Evolutionary conservation across 2,113 vertebrate genomes (phyloP), one percentile per base, ranked within the genome.

Genomic region (Ahaetulla prasina): DNA sequence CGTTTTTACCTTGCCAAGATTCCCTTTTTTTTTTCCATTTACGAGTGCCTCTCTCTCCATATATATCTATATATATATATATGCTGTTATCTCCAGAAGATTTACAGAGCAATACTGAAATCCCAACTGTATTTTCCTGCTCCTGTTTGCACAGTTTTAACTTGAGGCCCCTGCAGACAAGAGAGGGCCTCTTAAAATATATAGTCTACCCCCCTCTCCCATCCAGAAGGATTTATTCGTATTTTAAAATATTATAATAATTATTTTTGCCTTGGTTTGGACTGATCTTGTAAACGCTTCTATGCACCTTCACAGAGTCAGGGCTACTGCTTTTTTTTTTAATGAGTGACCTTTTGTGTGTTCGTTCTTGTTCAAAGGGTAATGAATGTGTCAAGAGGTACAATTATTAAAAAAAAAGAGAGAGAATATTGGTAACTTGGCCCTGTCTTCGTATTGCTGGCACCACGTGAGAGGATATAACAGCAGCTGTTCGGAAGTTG

Each of bases 231-330:
- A 23, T 57, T 25, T 96, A 95, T 54, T 96, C 39, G 68, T 74
- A 74, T 74, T 35, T 74, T 74, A 18, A 74, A 74, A 35, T 74
- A 74, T 74, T 35, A n/a, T n/a, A 35, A 35, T 74, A 7, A 74
- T 74, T 74, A 74, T 87, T 23, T 88, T 96, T 96, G 94, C 95
- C 87, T 97, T 96, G 54, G 95, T 97, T 96, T 94, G 94, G 84
- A 96, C 95, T 96, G 96, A 96, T 92, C 55, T 89, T 89, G 96
- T 90, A 93, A 92, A 94, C 54, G 94, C 96, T 94, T 95, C 94
- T 95, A 95, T 97, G 97, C 98, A 98, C 97, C 98, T 98, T 98
- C 87, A 96, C 89, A 91, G 95, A 95, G 95, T 96, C 96, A 96
- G 91, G 97, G 95, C 96, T 97, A 97, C 97, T 98, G 97, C 97